Percentiles rank a stretch among this genome's conserved stretches.
Conservation (phyloP, 2,888 invertebrate genomes). For the Syrphus vitripennis region DNA sequence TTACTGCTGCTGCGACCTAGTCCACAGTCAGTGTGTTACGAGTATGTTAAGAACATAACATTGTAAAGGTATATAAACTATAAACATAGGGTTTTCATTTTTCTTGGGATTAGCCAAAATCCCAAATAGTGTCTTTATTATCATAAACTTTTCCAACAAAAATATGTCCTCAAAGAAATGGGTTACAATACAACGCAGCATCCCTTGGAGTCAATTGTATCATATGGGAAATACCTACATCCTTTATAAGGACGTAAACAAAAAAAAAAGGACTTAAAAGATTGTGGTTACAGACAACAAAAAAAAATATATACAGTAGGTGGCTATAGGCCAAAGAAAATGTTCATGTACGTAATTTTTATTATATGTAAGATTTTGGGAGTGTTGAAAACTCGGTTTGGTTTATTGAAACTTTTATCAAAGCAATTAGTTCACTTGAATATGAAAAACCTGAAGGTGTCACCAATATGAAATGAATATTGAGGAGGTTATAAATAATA, state of each 20-base stretch:
- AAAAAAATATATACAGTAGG: neutral
- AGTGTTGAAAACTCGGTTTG: neutral
- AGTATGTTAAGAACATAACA: neutral
- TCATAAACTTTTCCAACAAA: slow-evolving; percentile 55
- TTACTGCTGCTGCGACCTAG: neutral
- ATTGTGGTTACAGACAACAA: slow-evolving; percentile 20
- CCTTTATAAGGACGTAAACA: slow-evolving; percentile 50
- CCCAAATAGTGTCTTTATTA: slow-evolving; percentile 68
- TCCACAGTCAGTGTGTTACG: too few species aligned
- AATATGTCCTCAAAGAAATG: slow-evolving; percentile 32
- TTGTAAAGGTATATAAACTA: neutral
- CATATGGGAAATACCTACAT: slow-evolving; percentile 52
- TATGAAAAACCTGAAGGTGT: neutral
- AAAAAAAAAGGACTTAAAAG: slow-evolving; percentile 60
- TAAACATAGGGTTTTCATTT: slow-evolving; percentile 60
- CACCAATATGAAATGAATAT: neutral
- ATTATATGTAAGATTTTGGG: neutral
- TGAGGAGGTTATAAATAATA: too few species aligned
- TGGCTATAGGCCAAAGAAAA: neutral
- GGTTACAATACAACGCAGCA: slow-evolving; percentile 29
- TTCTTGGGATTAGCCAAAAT: slow-evolving; percentile 64
- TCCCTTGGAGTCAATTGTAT: slow-evolving; percentile 22
- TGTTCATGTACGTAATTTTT: slow-evolving; percentile 16
- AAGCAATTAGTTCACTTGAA: neutral
- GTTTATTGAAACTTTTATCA: neutral